Evolutionary conservation across 92 coral and sea anemone species (phyloP).

Genomic region (Parazoanthus swiftii): DNA sequence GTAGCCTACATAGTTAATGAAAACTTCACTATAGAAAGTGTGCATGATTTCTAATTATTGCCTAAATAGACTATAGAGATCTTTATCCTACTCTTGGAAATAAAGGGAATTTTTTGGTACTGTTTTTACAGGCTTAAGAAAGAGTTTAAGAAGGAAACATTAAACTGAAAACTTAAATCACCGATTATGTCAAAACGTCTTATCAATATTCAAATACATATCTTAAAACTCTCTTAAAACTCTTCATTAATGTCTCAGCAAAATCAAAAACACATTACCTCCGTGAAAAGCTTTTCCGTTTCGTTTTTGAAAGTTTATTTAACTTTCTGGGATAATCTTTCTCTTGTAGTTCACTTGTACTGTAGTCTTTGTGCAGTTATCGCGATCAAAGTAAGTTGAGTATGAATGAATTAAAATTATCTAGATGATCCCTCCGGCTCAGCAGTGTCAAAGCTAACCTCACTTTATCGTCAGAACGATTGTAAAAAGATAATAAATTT

Average conservation of each 20-base stretch:
- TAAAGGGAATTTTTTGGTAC: too few relatives aligned
- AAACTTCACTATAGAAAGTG: background rate
- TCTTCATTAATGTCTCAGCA: background rate
- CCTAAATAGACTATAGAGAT: background rate
- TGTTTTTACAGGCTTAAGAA: background rate
- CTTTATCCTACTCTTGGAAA: background rate
- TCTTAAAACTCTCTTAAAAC: background rate
- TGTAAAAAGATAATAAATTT: background rate
- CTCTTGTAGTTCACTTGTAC: background rate
- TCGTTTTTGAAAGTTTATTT: conserved; percentile 15
- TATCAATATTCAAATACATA: background rate
- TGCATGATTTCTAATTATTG: background rate
- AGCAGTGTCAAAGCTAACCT: background rate
- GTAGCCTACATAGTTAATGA: too few relatives aligned
- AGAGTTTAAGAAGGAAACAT: background rate
- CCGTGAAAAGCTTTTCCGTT: conserved; percentile 18
- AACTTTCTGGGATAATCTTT: background rate
- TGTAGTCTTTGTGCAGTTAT: background rate
- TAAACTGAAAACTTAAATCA: background rate
- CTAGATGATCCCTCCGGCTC: background rate
- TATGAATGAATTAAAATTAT: background rate
- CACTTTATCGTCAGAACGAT: background rate
- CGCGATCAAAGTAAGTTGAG: background rate
- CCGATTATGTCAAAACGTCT: background rate
- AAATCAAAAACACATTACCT: conserved; percentile 23